A percentile compares a stretch with the other conserved stretches of the same genome.
Conservation (phyloP, 2,888 invertebrate species). For the Gastrophysa polygoni region DNA sequence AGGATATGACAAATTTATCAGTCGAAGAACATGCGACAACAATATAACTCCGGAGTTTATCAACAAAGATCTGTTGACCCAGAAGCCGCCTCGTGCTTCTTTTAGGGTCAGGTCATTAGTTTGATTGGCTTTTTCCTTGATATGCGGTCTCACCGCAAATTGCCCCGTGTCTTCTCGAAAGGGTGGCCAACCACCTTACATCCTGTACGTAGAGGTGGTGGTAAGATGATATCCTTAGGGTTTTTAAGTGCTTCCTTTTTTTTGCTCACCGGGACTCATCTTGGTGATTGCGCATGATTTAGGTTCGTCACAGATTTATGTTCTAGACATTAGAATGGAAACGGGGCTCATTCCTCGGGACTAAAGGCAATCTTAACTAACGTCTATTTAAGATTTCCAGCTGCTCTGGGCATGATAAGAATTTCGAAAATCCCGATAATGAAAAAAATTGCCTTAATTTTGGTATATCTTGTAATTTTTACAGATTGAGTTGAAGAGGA, state of each 20-base stretch:
- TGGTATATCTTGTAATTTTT: too few relatives aligned
- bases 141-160: slow-evolving; percentile 40
- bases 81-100: not conserved
- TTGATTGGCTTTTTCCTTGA: slow-evolving; percentile 42
- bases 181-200: slow-evolving; percentile 50
- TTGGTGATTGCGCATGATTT: too few relatives aligned
- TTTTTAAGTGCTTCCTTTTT: slow-evolving; percentile 6
- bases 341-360: too few relatives aligned
- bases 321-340: too few relatives aligned
- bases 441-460: too few relatives aligned
- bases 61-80: slow-evolving; percentile 7
- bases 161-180: slow-evolving; percentile 15
- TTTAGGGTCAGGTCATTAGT: slow-evolving; percentile 30
- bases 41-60: slow-evolving; percentile 1
- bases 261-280: too few relatives aligned
- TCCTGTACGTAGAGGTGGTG: slow-evolving; percentile 45
- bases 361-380: too few relatives aligned
- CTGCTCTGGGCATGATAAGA: too few relatives aligned
- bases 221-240: slow-evolving; percentile 24
- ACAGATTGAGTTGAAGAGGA: too few relatives aligned
- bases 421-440: too few relatives aligned
- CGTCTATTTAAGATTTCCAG: too few relatives aligned
- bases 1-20: slow-evolving; percentile 12
- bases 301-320: too few relatives aligned
- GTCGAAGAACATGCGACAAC: not conserved